A percentile compares a stretch with the other conserved stretches of the same genome.
Evolutionary conservation across 2,888 invertebrate species (phyloP).

Genomic region (Rhogogaster chlorosoma): DNA sequence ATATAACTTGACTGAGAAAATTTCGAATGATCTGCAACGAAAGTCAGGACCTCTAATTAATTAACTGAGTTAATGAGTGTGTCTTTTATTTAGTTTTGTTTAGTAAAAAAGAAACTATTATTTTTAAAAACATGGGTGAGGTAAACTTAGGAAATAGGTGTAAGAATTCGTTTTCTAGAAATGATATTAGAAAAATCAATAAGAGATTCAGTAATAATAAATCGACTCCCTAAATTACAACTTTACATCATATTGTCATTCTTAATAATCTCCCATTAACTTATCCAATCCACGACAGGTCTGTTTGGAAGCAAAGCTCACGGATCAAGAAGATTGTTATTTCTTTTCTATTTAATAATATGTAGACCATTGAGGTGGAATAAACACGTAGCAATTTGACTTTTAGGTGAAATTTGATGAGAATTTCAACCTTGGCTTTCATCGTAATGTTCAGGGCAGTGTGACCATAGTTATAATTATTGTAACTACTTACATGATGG

Average conservation of each 20-base stretch:
- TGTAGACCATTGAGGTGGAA: constrained; percentile 28
- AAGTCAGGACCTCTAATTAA: neutral
- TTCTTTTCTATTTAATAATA: neutral
- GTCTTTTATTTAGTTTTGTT: neutral
- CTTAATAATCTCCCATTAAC: constrained; percentile 10
- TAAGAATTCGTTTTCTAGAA: neutral
- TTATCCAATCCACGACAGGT: constrained; percentile 35
- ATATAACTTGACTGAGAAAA: constrained; percentile 18
- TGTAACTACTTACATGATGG: constrained; percentile 18
- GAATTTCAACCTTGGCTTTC: constrained; percentile 14
- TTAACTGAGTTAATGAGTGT: neutral
- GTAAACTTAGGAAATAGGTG: neutral
- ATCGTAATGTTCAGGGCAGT: constrained; percentile 36
- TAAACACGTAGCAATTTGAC: neutral
- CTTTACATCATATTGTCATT: constrained; percentile 33
- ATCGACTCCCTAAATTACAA: constrained; percentile 23
- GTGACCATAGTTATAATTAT: constrained; percentile 38
- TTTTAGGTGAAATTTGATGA: neutral
- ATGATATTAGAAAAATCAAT: neutral
- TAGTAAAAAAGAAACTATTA: no score
- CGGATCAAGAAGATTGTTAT: neutral
- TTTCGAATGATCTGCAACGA: neutral
- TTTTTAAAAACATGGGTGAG: no score
- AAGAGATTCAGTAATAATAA: constrained; percentile 31
- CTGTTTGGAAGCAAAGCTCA: constrained; percentile 37